Evolutionary conservation across 2,113 vertebrate genomes (phyloP), one percentile per base, ranked within the genome.

Genomic region (Bagarius yarrelli): DNA sequence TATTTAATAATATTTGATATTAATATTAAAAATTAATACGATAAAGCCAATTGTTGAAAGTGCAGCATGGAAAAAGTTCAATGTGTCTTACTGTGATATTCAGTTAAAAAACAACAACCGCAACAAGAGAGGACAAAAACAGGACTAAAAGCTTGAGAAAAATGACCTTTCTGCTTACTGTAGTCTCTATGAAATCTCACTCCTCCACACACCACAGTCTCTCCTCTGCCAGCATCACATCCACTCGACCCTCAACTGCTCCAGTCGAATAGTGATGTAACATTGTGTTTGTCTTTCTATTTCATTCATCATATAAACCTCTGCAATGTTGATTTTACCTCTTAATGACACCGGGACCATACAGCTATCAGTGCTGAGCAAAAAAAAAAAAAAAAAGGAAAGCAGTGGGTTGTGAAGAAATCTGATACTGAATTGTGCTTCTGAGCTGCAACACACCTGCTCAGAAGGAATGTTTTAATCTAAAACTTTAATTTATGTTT

Each of bases 171-270:
- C 63, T 57, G 50, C 77, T 25, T 56, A 40, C 44, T 8, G 44
- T 5, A 16, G 15, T 34, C n/a, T 56, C 52, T 52, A 44, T 47
- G 53, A 64, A 79, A 79, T 70, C 77, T 80, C 66, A 71, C 55
- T 71, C 78, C 66, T n/a, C 12, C 55, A 30, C 55, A 25, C n/a
- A 9, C 36, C 73, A 8, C 32, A 23, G 21, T 59, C 23, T 40
- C n/a, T 18, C n/a, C 44, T 57, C 34, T 40, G 44, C 44, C 44
- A 47, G 44, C 30, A 30, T 16, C 44, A n/a, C 44, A 78, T 66
- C 53, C 61, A 78, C 76, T 64, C 36, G 2, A 52, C 60, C 40
- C 57, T n/a, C 50, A n/a, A 67, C 19, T 25, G 15, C 47, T 40
- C 61, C 13, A 55, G 44, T 30, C 40, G 21, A 66, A 69, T n/a